These are phyloP conservation scores for Onychomys torridus DNA, from an alignment of 2,797 vertebrate genomes.

Conservation along the genomic window DNA sequence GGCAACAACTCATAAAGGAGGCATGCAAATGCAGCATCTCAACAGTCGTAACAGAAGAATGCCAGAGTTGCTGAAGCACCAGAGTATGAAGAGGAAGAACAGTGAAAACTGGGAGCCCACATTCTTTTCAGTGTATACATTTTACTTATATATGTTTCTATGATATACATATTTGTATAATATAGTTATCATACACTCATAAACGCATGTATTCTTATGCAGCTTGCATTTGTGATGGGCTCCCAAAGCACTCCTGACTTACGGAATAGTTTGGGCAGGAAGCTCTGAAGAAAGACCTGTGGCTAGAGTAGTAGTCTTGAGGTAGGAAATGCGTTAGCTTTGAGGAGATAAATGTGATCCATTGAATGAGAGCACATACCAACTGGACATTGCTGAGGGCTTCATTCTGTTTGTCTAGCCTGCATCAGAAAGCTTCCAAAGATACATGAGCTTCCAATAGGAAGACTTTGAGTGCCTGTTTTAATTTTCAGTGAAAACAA, in stretches of 20 bases:
- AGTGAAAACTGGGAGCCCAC: neutral
- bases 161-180: neutral
- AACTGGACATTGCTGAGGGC: neutral
- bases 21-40: neutral
- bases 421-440: constrained; percentile 33
- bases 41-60: neutral
- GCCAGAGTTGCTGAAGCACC: constrained; percentile 16
- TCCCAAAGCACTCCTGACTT: constrained; percentile 10
- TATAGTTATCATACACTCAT: neutral
- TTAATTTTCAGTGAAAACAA: constrained; percentile 61
- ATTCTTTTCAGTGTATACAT: neutral
- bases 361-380: constrained; percentile 24
- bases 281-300: constrained; percentile 20
- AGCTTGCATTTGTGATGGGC: constrained; percentile 24
- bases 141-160: neutral
- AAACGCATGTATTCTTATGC: neutral
- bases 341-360: constrained; percentile 23
- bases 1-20: constrained; percentile 19
- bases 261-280: neutral
- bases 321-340: neutral
- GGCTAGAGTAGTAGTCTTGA: neutral
- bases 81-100: neutral
- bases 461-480: constrained; percentile 44
- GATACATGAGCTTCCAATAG: constrained; percentile 33
- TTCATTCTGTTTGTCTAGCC: neutral